Evolutionary conservation across 2,797 vertebrate species (phyloP), one percentile per base, ranked within the genome.

Genomic region (Cottoperca gobio): DNA sequence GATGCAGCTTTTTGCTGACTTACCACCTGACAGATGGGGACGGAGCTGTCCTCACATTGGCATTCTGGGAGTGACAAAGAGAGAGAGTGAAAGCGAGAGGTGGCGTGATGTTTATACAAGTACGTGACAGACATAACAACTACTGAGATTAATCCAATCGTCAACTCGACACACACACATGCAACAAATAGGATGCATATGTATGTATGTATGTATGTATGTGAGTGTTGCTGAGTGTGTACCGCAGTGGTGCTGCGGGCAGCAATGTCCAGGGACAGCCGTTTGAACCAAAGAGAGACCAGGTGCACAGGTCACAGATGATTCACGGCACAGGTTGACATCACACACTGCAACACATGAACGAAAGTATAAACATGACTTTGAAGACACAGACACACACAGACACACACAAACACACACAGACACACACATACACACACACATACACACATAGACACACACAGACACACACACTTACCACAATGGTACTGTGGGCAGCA

Each of bases 401-500:
- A 24, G 31, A 24, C 43, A 53, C 26, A 46, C 13, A 50, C n/a
- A n/a, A 13, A 50, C n/a, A 64, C 8, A 42, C 31, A 70, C 31
- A 43, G 23, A 64, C 6, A 43, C 42, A 57, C 28, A 57, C 6
- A 37, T 13, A 50, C n/a, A 64, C 8, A 42, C 31, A 70, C 31
- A 43, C 23, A 64, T 6, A 43, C 42, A 57, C 28, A 57, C 6
- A 37, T n/a, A n/a, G 13, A 50, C n/a, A 64, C 8, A 42, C 31
- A 70, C 31, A 43, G 23, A 64, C 6, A 43, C 42, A 57, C 28
- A 57, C 6, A 37, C 88, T 93, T 95, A 99, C 98, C 96, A 5
- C 98, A 99, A 28, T 96, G 95, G 92, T 98, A 99, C 78, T 80
- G 95, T 52, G 97, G 97, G 88, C 98, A 99, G 84, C 98, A 99